Conservation (phyloP, 2,888 invertebrate genomes). For the Scrobipalpa atriplicella region DNA sequence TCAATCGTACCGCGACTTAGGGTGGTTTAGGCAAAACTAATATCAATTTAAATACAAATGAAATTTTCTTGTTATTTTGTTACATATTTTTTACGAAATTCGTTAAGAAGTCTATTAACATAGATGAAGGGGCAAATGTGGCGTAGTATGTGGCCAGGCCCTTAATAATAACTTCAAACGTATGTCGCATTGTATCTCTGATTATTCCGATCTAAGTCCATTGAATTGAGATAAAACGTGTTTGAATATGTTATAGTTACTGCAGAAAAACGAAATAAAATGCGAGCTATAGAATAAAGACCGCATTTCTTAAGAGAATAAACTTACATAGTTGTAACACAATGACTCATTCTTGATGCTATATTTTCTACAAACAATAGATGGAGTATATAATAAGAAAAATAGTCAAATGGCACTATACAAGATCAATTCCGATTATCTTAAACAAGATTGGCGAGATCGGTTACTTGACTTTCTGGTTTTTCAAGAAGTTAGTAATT, state of each 20-base stretch:
- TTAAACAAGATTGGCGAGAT: constrained; percentile 65
- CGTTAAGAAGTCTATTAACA: no score
- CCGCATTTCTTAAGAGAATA: constrained; percentile 35
- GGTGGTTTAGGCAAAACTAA: neutral
- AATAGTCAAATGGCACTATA: constrained; percentile 19
- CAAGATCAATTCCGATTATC: constrained; percentile 28
- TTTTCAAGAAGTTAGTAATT: constrained; percentile 62
- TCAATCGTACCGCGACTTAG: neutral
- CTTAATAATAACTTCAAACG: constrained; percentile 78
- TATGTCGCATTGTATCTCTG: constrained; percentile 77
- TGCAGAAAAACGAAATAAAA: constrained; percentile 51
- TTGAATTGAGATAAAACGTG: constrained; percentile 71
- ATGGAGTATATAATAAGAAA: constrained; percentile 24
- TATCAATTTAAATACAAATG: neutral
- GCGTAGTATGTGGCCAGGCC: constrained; percentile 15
- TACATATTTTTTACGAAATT: neutral
- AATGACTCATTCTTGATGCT: constrained; percentile 30
- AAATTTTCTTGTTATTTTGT: neutral
- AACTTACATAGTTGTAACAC: constrained; percentile 26
- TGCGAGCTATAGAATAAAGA: constrained; percentile 39
- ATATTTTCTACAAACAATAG: constrained; percentile 27
- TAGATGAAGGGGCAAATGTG: neutral
- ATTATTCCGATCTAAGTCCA: constrained; percentile 76
- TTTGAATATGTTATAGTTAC: constrained; percentile 55
- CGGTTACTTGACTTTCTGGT: constrained; percentile 64